A percentile compares a stretch with the other conserved stretches of the same genome.
Evolutionary conservation across 2,888 invertebrate species (phyloP).

Genomic region (Tetranychus truncatus): DNA sequence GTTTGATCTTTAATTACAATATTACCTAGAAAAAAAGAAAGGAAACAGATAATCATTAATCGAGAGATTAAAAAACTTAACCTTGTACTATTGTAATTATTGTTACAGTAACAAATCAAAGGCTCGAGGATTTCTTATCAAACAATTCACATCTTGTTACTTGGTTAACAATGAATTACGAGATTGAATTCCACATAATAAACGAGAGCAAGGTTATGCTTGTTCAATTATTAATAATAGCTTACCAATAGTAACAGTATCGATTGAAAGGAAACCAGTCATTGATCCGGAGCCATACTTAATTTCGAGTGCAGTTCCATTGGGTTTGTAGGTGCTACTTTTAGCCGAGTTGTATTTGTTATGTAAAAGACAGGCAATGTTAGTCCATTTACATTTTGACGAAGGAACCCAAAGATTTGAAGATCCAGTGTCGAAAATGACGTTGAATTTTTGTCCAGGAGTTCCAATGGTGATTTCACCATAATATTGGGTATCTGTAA

Average conservation of each 20-base stretch:
- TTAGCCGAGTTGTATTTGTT: constrained; percentile 78
- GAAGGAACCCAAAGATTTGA: constrained; percentile 98
- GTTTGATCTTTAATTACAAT: constrained; percentile 51
- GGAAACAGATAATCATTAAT: not conserved
- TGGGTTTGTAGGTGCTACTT: constrained; percentile 62
- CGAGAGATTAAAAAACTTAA: not conserved
- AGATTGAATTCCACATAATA: constrained; percentile 27
- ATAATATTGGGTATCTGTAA: constrained; percentile 74
- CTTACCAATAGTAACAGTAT: constrained; percentile 55
- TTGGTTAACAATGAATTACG: not conserved
- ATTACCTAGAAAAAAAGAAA: not conserved
- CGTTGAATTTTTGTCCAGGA: constrained; percentile 78
- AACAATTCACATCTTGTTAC: too few relatives aligned
- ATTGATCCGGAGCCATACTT: constrained; percentile 90
- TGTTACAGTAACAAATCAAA: too few relatives aligned
- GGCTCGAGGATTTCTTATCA: too few relatives aligned
- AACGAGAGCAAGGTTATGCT: constrained; percentile 33
- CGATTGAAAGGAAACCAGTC: constrained; percentile 82
- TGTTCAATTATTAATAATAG: not conserved
- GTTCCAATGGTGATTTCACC: constrained; percentile 76
- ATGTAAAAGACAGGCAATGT: constrained; percentile 83
- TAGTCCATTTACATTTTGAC: constrained; percentile 77
- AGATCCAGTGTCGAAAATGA: constrained; percentile 96
- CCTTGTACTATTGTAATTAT: too few relatives aligned
- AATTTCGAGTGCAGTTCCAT: constrained; percentile 81